Conservation (phyloP, 2,888 invertebrate species). For the Xestia rhomboidea region DNA sequence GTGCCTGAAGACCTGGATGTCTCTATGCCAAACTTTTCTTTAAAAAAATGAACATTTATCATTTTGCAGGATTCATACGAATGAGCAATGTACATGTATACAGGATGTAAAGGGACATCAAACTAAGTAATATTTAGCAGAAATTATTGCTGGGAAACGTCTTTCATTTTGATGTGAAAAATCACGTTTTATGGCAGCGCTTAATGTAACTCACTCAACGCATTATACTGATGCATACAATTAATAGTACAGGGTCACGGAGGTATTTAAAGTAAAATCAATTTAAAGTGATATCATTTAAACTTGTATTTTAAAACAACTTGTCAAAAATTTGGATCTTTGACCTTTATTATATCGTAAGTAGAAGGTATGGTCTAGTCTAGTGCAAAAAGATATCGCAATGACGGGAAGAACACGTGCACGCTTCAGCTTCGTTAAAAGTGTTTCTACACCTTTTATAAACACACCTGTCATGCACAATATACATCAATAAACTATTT, state of each 20-base stretch:
- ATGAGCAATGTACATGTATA: background rate
- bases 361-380: background rate
- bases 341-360: background rate
- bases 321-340: background rate
- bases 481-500: background rate
- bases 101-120: background rate
- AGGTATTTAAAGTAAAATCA: background rate
- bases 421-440: background rate
- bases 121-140: background rate
- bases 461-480: background rate
- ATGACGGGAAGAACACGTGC: background rate
- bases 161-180: background rate
- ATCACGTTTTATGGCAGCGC: background rate
- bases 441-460: background rate
- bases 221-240: background rate
- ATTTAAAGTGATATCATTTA: background rate
- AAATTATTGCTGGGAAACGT: background rate
- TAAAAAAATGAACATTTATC: background rate
- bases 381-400: background rate
- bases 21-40: rapidly evolving
- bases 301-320: background rate
- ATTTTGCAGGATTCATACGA: background rate
- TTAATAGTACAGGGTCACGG: background rate
- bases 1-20: background rate
- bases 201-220: background rate